A percentile compares a stretch with the other conserved stretches of the same genome.
These are phyloP conservation scores for Oligia strigilis DNA, from an alignment of 2,888 invertebrate genomes.

Conservation along the genomic window DNA sequence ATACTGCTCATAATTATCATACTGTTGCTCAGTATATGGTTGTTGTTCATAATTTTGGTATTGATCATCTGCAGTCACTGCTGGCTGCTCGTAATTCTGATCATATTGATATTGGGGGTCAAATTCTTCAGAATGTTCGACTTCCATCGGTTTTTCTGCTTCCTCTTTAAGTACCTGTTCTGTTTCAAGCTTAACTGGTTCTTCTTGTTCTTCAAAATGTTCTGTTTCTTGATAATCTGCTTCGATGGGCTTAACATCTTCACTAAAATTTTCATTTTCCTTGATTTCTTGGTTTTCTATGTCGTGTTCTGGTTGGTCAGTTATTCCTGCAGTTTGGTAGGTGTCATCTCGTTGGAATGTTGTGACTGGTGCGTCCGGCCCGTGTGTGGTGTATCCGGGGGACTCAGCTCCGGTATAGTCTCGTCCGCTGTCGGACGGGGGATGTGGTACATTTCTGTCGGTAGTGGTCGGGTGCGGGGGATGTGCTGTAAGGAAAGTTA, in stretches of 20 bases:
- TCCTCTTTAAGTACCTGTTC: slow-evolving; percentile 62
- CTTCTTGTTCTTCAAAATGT: slow-evolving; percentile 52
- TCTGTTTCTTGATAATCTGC: slow-evolving; percentile 53
- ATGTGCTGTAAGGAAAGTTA: slow-evolving; percentile 81
- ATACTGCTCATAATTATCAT: slow-evolving; percentile 74
- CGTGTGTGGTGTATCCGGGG: slow-evolving; percentile 82
- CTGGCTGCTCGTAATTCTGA: slow-evolving; percentile 71
- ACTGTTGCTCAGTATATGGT: slow-evolving; percentile 60
- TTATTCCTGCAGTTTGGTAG: slow-evolving; percentile 74
- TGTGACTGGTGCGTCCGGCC: slow-evolving; percentile 73
- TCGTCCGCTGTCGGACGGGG: slow-evolving; percentile 82
- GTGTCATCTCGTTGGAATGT: slow-evolving; percentile 71
- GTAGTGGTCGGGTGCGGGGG: slow-evolving; percentile 84
- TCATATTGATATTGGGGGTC: slow-evolving; percentile 71
- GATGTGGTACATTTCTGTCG: slow-evolving; percentile 80
- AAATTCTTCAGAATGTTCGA: slow-evolving; percentile 67
- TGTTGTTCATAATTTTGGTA: slow-evolving; percentile 70
- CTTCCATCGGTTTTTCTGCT: slow-evolving; percentile 70
- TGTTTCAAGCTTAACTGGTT: slow-evolving; percentile 57
- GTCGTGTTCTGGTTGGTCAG: slow-evolving; percentile 58
- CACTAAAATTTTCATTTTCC: slow-evolving; percentile 46
- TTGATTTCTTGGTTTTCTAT: slow-evolving; percentile 34
- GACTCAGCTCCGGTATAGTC: slow-evolving; percentile 85
- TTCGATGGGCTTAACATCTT: slow-evolving; percentile 48
- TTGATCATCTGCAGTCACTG: slow-evolving; percentile 57